Base-by-base conservation (phyloP, 1,140 invertebrate species). In the Drosophila novamexicana region DNA sequence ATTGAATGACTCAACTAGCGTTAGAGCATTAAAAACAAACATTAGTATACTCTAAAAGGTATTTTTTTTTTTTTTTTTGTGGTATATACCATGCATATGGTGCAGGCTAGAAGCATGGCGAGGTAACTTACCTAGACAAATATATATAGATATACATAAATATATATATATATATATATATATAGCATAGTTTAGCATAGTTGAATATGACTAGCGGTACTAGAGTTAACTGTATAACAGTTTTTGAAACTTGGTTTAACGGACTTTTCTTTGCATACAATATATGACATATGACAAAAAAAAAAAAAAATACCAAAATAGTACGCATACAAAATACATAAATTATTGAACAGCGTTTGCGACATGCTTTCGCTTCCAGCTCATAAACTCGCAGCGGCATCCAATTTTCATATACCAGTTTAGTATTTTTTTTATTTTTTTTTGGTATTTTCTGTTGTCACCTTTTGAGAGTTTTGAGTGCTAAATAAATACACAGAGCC, bases 401-500 rank as follows among this genome's bases (percentile, higher is more conserved):
- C n/a, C 7, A 39, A 40, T n/a, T 39, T 68, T 39, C 7, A 68
- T 10, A 52, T 22, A 37, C 57, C 9, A 40, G 39, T 73, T 58
- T 65, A 71, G 50, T 73, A 34, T 76, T 67, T 47, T 14, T 14
- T 14, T 14, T 14, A 0, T 14, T 14, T 14, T 14, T 14, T 59
- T 54, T 44, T 58, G 9, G 12, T 37, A 8, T 45, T 36, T 16
- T n/a, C 54, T 71, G 16, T 8, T 32, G 10, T 59, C 18, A 22
- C 44, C 34, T 42, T 58, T 64, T 40, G 6, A 10, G 18, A 61
- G 67, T 67, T 52, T 62, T 78, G 64, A 72, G 42, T 16, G 59
- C 59, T 71, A 61, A 79, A 65, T 71, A 61, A 79, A 65, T 80
- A 82, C 79, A 82, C 75, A 82, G 53, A 86, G 83, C 82, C 83